Evolutionary conservation across 2,888 invertebrate species (phyloP), one percentile per base, ranked within the genome.

Genomic region (Augochlorella aurata): DNA sequence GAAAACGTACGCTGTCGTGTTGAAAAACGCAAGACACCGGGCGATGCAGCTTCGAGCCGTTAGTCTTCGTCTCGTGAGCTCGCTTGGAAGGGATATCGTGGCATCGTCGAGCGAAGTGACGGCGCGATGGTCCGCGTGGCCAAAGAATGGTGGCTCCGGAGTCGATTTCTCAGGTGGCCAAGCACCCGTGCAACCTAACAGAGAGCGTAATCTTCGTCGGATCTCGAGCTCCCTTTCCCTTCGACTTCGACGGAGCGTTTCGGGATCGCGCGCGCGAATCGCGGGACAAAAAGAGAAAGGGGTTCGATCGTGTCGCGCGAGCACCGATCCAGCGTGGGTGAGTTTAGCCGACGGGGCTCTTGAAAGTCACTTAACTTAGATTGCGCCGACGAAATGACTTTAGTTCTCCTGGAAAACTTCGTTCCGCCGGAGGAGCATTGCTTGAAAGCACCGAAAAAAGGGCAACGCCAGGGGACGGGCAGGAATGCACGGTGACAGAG

Each of bases 351-450:
- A 84, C 89, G 89, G 89, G 89, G 89, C 91, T 91, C 92, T 93
- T 91, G 92, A 92, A 93, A 93, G 93, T 93, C 93, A 93, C 93
- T 93, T 93, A 93, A 93, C 93, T 93, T 93, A 93, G 92, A 93
- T 93, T 93, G 93, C 93, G 90, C 91, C 89, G 88, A 89, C 91
- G 89, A 91, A 93, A 93, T 93, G 93, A 93, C 93, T 93, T 93
- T 93, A 93, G 92, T 91, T 93, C 88, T 87, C 83, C 86, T 85
- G 88, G 88, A 89, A 92, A 92, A 92, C 90, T 93, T 93, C 88
- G 90, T 90, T 91, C 85, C 79, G 79, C 65, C 71, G 76, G 82
- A 81, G 79, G 81, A 81, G 81, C 82, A 74, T 84, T 82, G 81
- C 84, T 79, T 58, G 79, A 79, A 81, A 84, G 79, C 67, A 63